phyloP scores from a whole-genome alignment of 1,140 invertebrate species.

The Plodia interpunctella region DNA sequence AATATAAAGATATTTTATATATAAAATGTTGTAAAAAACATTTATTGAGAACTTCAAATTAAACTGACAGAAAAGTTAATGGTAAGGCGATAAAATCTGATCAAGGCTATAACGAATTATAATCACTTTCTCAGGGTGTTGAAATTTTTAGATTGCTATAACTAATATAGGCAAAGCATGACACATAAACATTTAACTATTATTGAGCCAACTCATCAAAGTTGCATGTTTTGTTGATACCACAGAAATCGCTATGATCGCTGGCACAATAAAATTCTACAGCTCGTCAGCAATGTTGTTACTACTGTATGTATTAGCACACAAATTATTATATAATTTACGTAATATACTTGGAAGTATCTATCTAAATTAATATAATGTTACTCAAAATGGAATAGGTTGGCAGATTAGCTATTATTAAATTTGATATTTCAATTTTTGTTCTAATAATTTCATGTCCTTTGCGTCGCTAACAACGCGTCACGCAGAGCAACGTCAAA shows the following conservation, averaged over 20 bases:
- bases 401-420: no score
- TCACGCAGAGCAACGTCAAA: slow-evolving; percentile 69
- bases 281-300: no score
- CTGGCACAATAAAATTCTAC: background rate
- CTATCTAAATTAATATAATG: no score
- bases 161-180: background rate
- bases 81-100: background rate
- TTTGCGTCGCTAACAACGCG: slow-evolving; percentile 55
- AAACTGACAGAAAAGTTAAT: no score
- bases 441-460: background rate
- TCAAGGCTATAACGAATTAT: background rate
- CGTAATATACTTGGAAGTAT: no score
- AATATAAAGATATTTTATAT: background rate
- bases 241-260: background rate
- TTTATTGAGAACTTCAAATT: no score
- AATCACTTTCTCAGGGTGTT: background rate
- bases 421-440: no score
- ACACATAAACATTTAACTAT: background rate
- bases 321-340: no score
- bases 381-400: no score
- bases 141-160: background rate
- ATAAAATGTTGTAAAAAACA: no score
- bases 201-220: background rate
- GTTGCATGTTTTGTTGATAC: background rate
- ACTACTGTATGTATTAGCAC: no score